Conservation (phyloP, 2,888 invertebrate species). For the Temnothorax ravouxi region DNA sequence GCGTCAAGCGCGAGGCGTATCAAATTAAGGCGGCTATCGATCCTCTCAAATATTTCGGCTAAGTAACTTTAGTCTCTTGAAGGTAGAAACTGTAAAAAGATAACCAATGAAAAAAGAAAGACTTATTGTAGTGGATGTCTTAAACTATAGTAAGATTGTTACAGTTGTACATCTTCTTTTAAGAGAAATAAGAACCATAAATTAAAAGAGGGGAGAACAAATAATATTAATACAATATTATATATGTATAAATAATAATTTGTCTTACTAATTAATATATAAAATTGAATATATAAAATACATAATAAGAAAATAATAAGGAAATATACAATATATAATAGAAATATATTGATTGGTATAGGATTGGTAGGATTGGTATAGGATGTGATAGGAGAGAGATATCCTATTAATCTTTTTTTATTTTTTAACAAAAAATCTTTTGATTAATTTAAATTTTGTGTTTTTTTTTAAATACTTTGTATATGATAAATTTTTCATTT, state of each 20-base stretch:
- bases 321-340: background rate
- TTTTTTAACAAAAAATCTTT: background rate
- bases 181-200: background rate
- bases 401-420: background rate
- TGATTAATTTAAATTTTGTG: background rate
- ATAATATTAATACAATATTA: constrained; percentile 6
- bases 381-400: background rate
- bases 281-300: background rate
- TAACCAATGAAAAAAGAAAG: background rate
- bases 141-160: background rate
- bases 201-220: background rate
- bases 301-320: background rate
- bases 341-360: background rate
- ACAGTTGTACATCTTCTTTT: background rate
- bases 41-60: constrained; percentile 40
- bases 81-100: background rate
- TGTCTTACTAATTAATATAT: too few species aligned
- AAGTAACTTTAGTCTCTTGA: constrained; percentile 11
- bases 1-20: constrained; percentile 13
- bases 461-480: background rate
- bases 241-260: too few species aligned
- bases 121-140: background rate
- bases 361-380: background rate
- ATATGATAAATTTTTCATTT: background rate
- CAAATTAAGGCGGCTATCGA: constrained; percentile 25